A percentile compares a stretch with the other conserved stretches of the same genome.
phyloP scores from a whole-genome alignment of 2,113 vertebrate genomes.

The Cepphus grylle region DNA sequence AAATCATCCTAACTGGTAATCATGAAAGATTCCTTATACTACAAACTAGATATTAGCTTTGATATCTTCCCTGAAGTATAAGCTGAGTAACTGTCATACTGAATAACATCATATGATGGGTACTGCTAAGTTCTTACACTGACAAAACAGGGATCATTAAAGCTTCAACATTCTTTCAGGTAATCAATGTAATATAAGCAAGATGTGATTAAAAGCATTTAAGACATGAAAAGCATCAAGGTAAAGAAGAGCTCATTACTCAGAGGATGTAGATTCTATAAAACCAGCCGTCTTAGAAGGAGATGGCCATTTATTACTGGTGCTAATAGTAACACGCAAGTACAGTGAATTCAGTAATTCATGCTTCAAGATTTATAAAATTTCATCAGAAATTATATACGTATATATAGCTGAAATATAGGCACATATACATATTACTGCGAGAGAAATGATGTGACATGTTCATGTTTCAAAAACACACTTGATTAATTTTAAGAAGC shows the following conservation, averaged over 20 bases:
- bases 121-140: slow-evolving; percentile 21
- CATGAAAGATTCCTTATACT: slow-evolving; percentile 42
- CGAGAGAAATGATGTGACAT: background rate
- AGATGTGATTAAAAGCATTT: slow-evolving; percentile 13
- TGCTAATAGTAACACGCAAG: background rate
- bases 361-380: background rate
- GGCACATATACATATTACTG: background rate
- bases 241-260: slow-evolving; percentile 9
- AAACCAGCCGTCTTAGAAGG: background rate
- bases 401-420: background rate
- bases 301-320: background rate
- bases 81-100: slow-evolving; percentile 34
- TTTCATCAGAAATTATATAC: background rate
- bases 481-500: background rate
- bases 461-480: background rate
- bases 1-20: slow-evolving; percentile 52
- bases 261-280: background rate
- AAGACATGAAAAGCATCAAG: background rate
- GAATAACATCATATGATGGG: slow-evolving; percentile 33
- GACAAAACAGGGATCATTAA: slow-evolving; percentile 41
- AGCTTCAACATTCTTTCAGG: slow-evolving; percentile 32
- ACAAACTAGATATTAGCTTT: slow-evolving; percentile 53
- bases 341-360: background rate
- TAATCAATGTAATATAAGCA: slow-evolving; percentile 33
- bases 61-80: slow-evolving; percentile 56